Conservation (phyloP, 64 coral and sea anemone species). For the Actinia equina region DNA sequence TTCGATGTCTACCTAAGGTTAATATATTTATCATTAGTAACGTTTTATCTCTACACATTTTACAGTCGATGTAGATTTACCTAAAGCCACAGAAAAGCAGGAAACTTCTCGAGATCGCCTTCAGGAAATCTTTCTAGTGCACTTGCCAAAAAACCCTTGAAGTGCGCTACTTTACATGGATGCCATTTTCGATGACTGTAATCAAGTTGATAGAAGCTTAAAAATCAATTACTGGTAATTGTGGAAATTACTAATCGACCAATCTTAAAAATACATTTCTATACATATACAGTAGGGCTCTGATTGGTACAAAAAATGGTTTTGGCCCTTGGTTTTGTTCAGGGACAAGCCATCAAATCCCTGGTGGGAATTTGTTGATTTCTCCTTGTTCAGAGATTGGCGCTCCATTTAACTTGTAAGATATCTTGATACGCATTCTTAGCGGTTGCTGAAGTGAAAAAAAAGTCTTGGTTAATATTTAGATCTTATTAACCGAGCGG, state of each 20-base stretch:
- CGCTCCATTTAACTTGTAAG: constrained; percentile 79
- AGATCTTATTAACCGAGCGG: too few species aligned
- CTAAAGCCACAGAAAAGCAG: too few species aligned
- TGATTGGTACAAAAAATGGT: constrained; percentile 2
- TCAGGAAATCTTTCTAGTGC: too few species aligned
- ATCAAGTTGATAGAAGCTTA: not conserved
- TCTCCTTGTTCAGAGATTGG: constrained; percentile 75
- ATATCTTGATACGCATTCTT: constrained; percentile 81
- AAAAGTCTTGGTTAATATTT: not conserved
- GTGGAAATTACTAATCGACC: not conserved
- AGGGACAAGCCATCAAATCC: constrained; percentile 48
- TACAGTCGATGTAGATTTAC: too few species aligned
- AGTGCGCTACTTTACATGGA: not conserved
- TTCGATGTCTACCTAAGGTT: too few species aligned
- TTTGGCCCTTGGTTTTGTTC: not conserved
- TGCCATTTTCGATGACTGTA: not conserved
- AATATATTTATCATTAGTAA: too few species aligned
- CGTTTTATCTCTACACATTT: too few species aligned
- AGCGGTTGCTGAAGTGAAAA: constrained; percentile 65
- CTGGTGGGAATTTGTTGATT: constrained; percentile 77
- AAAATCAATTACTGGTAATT: not conserved
- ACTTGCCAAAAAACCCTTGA: not conserved
- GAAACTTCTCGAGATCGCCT: too few species aligned
- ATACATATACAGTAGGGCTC: not conserved
- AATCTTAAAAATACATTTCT: constrained; percentile 6